A percentile compares a stretch with the other conserved stretches of the same genome.
These are phyloP conservation scores for Trachelus tabidus DNA, from an alignment of 2,888 invertebrate genomes.

Conservation along the genomic window DNA sequence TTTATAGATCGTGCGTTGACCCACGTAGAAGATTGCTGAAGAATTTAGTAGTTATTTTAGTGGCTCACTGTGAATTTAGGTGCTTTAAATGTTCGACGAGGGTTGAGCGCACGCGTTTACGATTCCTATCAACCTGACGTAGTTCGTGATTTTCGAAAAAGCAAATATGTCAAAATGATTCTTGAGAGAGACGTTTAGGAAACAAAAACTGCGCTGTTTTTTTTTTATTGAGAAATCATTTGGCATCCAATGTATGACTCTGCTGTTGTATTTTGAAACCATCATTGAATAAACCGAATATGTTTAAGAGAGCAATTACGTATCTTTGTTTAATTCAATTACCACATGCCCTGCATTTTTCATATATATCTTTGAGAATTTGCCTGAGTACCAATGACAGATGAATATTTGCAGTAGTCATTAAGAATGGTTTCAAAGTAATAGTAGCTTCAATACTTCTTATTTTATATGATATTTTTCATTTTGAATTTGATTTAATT, in stretches of 20 bases:
- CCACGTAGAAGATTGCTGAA: slow-evolving; percentile 34
- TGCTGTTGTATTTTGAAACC: slow-evolving; percentile 56
- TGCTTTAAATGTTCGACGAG: slow-evolving; percentile 31
- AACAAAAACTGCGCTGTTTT: too few relatives aligned
- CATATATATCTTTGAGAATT: background rate
- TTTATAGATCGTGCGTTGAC: slow-evolving; percentile 30
- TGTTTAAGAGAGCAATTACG: slow-evolving; percentile 16
- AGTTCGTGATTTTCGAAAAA: slow-evolving; percentile 8
- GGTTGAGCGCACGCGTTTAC: slow-evolving; percentile 34
- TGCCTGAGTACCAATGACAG: background rate
- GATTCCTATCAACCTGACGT: slow-evolving; percentile 20
- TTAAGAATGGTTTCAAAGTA: slow-evolving; percentile 3
- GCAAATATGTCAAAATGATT: slow-evolving; percentile 7
- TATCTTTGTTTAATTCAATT: background rate
- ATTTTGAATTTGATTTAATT: background rate
- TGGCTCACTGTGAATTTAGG: slow-evolving; percentile 12
- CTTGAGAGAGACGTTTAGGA: too few relatives aligned
- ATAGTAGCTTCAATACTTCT: background rate
- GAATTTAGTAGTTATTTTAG: slow-evolving; percentile 27
- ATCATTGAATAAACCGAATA: slow-evolving; percentile 59
- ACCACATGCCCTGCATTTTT: background rate
- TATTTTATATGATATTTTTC: background rate
- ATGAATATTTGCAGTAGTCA: background rate
- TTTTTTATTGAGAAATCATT: too few relatives aligned
- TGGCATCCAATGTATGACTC: slow-evolving; percentile 44